Conservation (phyloP, 2,888 invertebrate species). For the Acrocyrtus sp. region DNA sequence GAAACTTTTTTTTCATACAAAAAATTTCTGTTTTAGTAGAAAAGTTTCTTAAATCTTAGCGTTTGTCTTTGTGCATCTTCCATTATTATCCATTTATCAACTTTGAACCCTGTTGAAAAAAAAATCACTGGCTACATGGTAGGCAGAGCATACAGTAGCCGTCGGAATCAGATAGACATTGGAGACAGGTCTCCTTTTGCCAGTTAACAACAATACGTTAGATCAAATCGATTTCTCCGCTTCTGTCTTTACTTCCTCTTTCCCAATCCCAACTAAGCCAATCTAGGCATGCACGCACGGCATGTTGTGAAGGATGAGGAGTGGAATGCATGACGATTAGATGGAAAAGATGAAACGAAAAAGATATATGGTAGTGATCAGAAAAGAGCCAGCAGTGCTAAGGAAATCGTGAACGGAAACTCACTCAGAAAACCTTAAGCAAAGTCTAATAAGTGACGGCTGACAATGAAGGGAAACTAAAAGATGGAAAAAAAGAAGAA, state of each 20-base stretch:
- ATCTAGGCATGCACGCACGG: constrained; percentile 25
- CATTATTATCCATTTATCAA: neutral
- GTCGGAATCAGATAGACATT: neutral
- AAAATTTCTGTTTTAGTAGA: no score
- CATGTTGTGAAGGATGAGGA: constrained; percentile 19
- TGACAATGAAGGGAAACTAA: constrained; percentile 1
- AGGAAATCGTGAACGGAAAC: neutral
- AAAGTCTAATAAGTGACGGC: neutral
- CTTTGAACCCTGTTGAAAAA: neutral
- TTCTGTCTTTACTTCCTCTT: neutral
- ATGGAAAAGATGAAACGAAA: constrained; percentile 10
- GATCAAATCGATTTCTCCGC: constrained; percentile 27
- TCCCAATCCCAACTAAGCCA: no score
- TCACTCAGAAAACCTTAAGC: neutral
- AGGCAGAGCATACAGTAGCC: neutral
- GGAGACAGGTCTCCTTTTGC: neutral
- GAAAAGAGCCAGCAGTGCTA: neutral
- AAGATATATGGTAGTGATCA: constrained; percentile 7
- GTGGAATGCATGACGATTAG: constrained; percentile 44
- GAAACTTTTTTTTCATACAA: no score
- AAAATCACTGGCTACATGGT: neutral
- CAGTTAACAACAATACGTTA: constrained; percentile 31
- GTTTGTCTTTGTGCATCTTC: neutral
- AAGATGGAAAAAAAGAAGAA: no score
- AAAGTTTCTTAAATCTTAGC: neutral